These are phyloP conservation scores for Falco biarmicus DNA, from an alignment of 2,797 vertebrate genomes.

Conservation along the genomic window DNA sequence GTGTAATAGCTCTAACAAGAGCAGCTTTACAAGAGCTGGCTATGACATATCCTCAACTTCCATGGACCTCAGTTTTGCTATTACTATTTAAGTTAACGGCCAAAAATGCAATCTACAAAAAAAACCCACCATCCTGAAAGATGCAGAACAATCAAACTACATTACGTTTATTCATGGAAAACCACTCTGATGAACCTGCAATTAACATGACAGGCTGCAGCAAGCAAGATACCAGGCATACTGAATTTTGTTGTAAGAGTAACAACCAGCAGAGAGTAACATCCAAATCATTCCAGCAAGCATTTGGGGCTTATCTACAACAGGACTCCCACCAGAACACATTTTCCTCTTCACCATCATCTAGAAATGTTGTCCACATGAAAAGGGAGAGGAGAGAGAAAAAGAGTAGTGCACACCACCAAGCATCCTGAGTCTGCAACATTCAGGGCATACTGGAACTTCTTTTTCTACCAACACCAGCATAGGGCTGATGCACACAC, in stretches of 20 bases:
- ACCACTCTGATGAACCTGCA: neutral
- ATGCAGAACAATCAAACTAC: neutral
- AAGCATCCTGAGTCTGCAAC: fast-evolving
- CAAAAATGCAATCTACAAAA: neutral
- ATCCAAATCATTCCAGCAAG: neutral
- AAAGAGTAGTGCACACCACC: neutral
- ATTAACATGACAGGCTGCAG: neutral
- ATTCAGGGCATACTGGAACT: neutral
- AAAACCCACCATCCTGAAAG: neutral
- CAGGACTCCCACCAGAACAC: neutral
- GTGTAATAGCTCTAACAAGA: neutral
- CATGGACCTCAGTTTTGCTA: fast-evolving
- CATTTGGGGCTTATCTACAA: neutral
- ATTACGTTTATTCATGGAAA: neutral
- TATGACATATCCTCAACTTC: neutral
- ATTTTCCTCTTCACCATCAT: neutral
- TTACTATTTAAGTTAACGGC: neutral
- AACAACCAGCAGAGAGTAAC: neutral
- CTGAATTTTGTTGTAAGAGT: neutral
- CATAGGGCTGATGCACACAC: fast-evolving
- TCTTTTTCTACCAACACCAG: neutral
- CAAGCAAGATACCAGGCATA: neutral
- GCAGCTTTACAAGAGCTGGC: neutral
- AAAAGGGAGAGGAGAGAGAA: neutral
- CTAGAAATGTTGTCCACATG: neutral